Evolutionary conservation across 2,113 vertebrate genomes (phyloP), one percentile per base, ranked within the genome.

Genomic region (Xenus cinereus): DNA sequence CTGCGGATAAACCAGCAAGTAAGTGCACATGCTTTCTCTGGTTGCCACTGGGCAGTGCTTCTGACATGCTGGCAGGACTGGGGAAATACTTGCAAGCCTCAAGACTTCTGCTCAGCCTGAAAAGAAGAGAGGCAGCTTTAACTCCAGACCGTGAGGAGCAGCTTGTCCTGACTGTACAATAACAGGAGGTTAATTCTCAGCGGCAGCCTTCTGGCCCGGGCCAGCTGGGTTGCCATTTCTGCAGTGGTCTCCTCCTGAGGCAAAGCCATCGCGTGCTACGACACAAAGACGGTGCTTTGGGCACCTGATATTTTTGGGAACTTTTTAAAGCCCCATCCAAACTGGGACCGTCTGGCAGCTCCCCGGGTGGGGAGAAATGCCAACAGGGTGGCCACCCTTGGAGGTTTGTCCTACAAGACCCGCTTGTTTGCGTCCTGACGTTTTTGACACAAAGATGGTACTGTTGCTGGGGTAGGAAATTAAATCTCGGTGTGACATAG

Each of bases 381-480:
- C 96, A 91, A 9, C 32, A 37, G 45, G 28, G 77, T 95, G 87
- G 68, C 59, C 90, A 79, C 84, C 57, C 63, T 73, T 67, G 67
- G 84, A 96, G 93, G 51, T 90, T 84, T 77, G 93, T 84, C 84
- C 91, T 72, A 73, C 80, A 95, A 95, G 83, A 85, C 88, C 63
- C 71, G n/a, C 71, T 95, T 97, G 85, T 94, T 96, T 91, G 88
- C 43, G 60, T 75, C 94, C 64, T 82, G 96, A 46, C 2, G 35
- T 39, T 92, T 92, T 35, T 45, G 84, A 93, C 96, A 96, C 83
- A 94, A 96, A 93, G 95, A 56, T 90, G 75, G 48, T 87, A 54
- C 87, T 96, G 96, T 97, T 91, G 62, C 84, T 85, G 73, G 64
- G 74, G 84, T 35, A 85, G 81, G 81, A 94, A 82, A 74, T 1